Base-by-base conservation (phyloP, 1,140 invertebrate genomes). In the Drosophila sturtevanti region DNA sequence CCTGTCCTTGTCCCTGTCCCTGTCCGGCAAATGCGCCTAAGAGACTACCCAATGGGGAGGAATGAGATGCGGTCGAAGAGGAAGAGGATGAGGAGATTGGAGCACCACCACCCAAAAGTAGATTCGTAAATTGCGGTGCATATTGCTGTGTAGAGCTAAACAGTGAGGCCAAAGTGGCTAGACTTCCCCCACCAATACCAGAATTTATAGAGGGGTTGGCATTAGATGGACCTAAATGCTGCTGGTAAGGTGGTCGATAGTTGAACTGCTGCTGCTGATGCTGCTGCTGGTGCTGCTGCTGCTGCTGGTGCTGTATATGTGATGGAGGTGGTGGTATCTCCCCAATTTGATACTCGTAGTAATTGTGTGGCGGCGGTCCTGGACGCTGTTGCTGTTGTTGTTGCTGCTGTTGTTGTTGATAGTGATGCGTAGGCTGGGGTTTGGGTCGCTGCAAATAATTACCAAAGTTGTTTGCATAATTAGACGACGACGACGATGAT, bases 391-490 rank as follows among this genome's bases (percentile, higher is more conserved):
- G 65, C 52, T 63, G 82, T 64, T 74, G 9, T 34, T 59, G 72
- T 10, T 27, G 18, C 7, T 59, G 69, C 11, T 72, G 22, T 34
- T 44, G 58, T 68, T 48, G 48, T 63, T 60, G 38, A 59, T 59
- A 59, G 31, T 55, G 34, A 38, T 75, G 71, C 10, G 22, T 9
- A 37, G 68, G 56, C 62, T 63, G 78, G 72, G 64, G 44, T 9
- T 61, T 71, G 44, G 87, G 76, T 63, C 78, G 77, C 68, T 79
- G 78, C 90, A 89, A 91, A 91, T 91, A 91, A 91, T 91, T 91
- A 85, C 85, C 86, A 85, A 91, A 91, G 86, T 79, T 91, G 89
- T 91, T 91, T 90, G 86, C 90, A 91, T 91, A 91, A 90, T 90
- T 91, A 90, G 90, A 87, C 74, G 81, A 65, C n/a, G 56, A 62